phyloP scores from a whole-genome alignment of 2,113 vertebrate genomes.

The Ploceus nigricollis region DNA sequence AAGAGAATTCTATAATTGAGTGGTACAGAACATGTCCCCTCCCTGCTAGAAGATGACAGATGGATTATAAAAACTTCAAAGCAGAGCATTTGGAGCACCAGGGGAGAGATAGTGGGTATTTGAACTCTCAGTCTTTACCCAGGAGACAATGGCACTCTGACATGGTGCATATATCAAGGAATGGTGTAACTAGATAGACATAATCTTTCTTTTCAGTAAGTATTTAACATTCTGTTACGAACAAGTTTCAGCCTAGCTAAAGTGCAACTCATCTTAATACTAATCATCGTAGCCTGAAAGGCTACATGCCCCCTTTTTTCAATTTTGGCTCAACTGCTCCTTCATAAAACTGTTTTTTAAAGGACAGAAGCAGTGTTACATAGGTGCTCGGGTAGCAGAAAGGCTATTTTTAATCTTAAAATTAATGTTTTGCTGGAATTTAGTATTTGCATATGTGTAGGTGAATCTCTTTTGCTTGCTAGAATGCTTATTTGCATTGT shows the following conservation, averaged over 20 bases:
- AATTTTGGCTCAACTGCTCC: constrained; percentile 67
- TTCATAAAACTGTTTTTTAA: constrained; percentile 65
- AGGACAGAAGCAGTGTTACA: constrained; percentile 44
- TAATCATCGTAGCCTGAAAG: constrained; percentile 67
- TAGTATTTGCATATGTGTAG: not conserved
- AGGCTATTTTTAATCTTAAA: constrained; percentile 13
- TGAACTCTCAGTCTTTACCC: constrained; percentile 99
- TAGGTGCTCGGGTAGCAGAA: not conserved
- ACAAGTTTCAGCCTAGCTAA: constrained; percentile 85
- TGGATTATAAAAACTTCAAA: constrained; percentile 99
- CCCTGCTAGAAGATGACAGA: constrained; percentile 99
- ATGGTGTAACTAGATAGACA: constrained; percentile 93
- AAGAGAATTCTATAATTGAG: constrained; percentile 97
- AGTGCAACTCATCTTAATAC: constrained; percentile 77
- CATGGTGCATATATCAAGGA: constrained; percentile 97
- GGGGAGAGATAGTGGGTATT: constrained; percentile 98
- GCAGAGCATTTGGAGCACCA: constrained; percentile 92
- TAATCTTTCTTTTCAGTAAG: constrained; percentile 90
- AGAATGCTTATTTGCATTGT: constrained; percentile 4
- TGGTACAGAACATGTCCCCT: constrained; percentile 96
- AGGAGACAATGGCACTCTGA: constrained; percentile 98
- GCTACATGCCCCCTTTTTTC: constrained; percentile 60
- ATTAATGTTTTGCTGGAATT: not conserved
- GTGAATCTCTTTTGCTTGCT: not conserved
- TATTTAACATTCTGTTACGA: constrained; percentile 95